These are phyloP conservation scores for Neoarius graeffei DNA, from an alignment of 2,113 vertebrate species.

Conservation along the genomic window DNA sequence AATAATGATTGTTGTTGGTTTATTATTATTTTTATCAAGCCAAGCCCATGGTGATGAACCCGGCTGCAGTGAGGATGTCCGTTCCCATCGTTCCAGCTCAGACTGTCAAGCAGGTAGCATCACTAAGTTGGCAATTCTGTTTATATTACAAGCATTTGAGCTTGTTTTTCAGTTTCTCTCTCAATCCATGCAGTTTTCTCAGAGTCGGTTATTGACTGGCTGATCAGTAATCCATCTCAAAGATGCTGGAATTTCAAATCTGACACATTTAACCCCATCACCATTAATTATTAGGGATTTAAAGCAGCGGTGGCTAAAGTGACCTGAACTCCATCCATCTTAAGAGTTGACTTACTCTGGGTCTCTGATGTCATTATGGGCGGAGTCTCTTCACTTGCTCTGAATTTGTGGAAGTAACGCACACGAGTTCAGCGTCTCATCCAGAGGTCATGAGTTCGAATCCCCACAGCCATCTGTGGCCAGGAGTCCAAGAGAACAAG, in stretches of 20 bases:
- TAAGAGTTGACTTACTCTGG: background rate
- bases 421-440: no score
- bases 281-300: background rate
- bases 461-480: no score
- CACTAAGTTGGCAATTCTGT: no score
- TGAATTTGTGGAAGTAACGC: background rate
- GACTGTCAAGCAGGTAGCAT: slow-evolving; percentile 89
- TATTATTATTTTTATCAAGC: slow-evolving; percentile 66
- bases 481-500: no score
- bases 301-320: background rate
- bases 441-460: no score
- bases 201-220: background rate
- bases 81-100: slow-evolving; percentile 91
- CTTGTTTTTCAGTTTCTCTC: background rate
- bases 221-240: background rate
- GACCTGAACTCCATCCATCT: background rate
- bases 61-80: slow-evolving; percentile 89
- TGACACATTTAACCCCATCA: background rate
- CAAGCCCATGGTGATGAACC: slow-evolving; percentile 88
- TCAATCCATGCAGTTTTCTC: background rate
- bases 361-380: no score
- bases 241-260: background rate
- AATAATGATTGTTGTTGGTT: background rate
- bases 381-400: background rate
- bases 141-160: background rate